A percentile compares a stretch with the other conserved stretches of the same genome.
phyloP scores from a whole-genome alignment of 1,140 invertebrate genomes.

The Dryas iulia region DNA sequence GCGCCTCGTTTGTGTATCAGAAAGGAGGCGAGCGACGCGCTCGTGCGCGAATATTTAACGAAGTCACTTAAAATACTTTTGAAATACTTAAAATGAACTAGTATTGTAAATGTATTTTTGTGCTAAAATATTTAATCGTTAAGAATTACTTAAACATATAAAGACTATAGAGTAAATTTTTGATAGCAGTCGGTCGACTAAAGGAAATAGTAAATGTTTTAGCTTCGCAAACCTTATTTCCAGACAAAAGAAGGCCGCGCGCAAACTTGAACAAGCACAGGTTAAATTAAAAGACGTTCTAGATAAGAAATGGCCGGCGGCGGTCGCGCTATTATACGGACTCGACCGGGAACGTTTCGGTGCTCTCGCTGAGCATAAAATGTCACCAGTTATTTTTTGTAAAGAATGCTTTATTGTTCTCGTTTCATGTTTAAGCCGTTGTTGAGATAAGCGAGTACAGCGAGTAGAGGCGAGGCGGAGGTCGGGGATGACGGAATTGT shows the following conservation, averaged over 20 bases:
- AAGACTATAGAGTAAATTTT: neutral
- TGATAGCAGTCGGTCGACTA: neutral
- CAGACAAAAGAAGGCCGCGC: neutral
- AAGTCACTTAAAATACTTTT: too few species aligned
- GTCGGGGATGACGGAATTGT: too few species aligned
- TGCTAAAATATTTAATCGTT: neutral
- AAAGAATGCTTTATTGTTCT: conserved; percentile 8
- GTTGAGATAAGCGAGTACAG: conserved; percentile 3
- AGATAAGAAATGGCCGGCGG: conserved; percentile 1
- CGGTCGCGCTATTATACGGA: neutral
- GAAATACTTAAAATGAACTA: too few species aligned
- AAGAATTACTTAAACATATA: neutral
- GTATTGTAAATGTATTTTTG: too few species aligned
- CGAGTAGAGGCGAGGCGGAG: too few species aligned
- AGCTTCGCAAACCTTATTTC: neutral
- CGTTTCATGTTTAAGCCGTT: conserved; percentile 3
- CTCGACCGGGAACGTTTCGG: neutral
- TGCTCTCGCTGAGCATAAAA: neutral
- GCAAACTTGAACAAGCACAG: neutral
- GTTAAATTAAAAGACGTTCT: conserved; percentile 2
- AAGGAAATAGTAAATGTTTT: neutral
- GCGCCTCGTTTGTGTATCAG: too few species aligned
- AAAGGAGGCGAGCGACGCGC: too few species aligned
- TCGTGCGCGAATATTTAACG: too few species aligned
- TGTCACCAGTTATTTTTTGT: neutral